Evolutionary conservation across 1,140 invertebrate genomes (phyloP), one percentile per base, ranked within the genome.

Genomic region (Rhizoglyphus robini): DNA sequence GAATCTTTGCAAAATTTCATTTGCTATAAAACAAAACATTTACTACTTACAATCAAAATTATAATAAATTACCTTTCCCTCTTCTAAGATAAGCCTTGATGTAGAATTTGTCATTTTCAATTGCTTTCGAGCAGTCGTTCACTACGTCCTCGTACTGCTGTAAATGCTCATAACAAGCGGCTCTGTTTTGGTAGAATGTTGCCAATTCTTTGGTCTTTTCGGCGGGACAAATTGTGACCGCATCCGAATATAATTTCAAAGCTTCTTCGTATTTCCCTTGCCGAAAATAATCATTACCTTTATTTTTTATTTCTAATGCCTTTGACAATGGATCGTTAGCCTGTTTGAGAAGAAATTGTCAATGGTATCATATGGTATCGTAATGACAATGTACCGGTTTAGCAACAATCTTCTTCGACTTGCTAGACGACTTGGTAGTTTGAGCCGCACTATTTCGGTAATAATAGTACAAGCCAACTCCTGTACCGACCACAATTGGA

Each of bases 141-240:
- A 90, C 85, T 0, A 95, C 90, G 67, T 84, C 79, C 65, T 83
- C 82, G 80, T 85, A 88, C 75, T 91, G 88, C 76, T 88, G 87
- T 77, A 86, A 70, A 54, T 72, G 88, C 76, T 96, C 92, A 78
- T 91, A 90, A 29, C 90, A 88, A 41, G 93, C 94, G 4, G 93
- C 94, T 73, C 91, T 83, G 73, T 97, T 97, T 76, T 96, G 93
- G 77, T 94, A 95, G 75, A 90, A 93, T 15, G 87, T 92, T 3
- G 92, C 84, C 48, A 96, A 75, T 69, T 89, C 87, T 2, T 82
- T 79, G 32, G 77, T 78, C 70, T 86, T 82, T 46, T 87, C 83
- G 11, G 76, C 71, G 1, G 90, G 89, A 74, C 90, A 95, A 13
- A 83, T 78, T 69, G 86, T 81, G 66, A 96, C 94, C 0, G 92